Evolutionary conservation across 2,113 vertebrate species (phyloP), one percentile per base, ranked within the genome.

Genomic region (Canis aureus): DNA sequence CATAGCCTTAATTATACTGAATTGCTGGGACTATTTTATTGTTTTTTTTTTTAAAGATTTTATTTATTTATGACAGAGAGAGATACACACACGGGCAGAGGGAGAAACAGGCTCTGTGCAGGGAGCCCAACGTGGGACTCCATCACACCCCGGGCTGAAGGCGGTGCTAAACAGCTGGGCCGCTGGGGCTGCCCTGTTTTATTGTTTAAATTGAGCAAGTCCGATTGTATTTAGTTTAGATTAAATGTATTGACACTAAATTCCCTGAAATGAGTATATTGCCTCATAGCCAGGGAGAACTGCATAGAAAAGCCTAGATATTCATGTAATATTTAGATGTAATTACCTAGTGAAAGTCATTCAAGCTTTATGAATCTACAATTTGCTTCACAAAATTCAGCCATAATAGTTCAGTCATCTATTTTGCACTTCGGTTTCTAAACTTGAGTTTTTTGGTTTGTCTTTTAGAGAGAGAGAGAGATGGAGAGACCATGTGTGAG

Each of bases 321-420:
- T 66, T 38, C 76, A 20, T 32, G 78, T 88, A 35, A 35, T 35
- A 86, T 55, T 74, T 79, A 79, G 29, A 95, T 85, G n/a, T 59
- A 29, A 57, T 0, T 86, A 27, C 8, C 51, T 79, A n/a, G n/a
- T 53, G 16, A 87, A 88, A 87, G 82, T 74, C 20, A 76, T 80
- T 78, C 76, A 80, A 80, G 35, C n/a, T 94, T 95, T 89, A 55
- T 4, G 3, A 89, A 20, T 51, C 51, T 89, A 13, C 71, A 4
- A 96, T 67, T 89, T 94, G 12, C 82, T 80, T 49, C 57, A 83
- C 16, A 94, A 95, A 94, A 93, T 84, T 67, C 83, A 49, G 69
- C 55, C 51, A 27, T n/a, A 81, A 94, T 73, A 51, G 32, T 90
- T 84, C 67, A 83, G 27, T 25, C 73, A 89, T 67, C 27, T 38